Conservation (phyloP, 2,797 vertebrate species). For the Bovichtus variegatus region DNA sequence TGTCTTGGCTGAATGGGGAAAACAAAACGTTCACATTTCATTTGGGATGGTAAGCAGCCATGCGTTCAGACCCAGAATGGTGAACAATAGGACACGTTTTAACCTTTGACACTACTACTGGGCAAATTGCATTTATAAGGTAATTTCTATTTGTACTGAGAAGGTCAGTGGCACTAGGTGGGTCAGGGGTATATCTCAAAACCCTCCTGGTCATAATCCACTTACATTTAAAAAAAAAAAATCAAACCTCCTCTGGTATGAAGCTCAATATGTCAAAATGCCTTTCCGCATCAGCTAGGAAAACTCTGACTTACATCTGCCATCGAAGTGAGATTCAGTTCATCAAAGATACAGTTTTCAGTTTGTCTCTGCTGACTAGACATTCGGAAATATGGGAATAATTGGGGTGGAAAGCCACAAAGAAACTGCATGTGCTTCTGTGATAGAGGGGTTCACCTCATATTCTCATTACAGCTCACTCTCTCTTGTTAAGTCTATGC, state of each 20-base stretch:
- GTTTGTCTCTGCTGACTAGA: slow-evolving; percentile 23
- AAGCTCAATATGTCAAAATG: slow-evolving; percentile 19
- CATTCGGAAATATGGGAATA: slow-evolving; percentile 43
- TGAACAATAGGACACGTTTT: slow-evolving; percentile 24
- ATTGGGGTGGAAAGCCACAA: slow-evolving; percentile 40
- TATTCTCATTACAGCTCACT: slow-evolving; percentile 35
- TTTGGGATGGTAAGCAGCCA: slow-evolving; percentile 26
- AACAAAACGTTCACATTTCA: slow-evolving; percentile 42
- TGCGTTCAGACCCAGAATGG: slow-evolving; percentile 4
- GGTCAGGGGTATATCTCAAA: slow-evolving; percentile 15
- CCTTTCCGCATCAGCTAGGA: slow-evolving; percentile 3
- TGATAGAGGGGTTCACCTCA: slow-evolving; percentile 28
- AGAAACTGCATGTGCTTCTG: slow-evolving; percentile 30
- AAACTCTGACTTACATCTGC: neutral
- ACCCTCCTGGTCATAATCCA: slow-evolving; percentile 17
- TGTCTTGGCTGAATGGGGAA: slow-evolving; percentile 21
- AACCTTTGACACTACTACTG: slow-evolving; percentile 20
- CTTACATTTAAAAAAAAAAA: slow-evolving; percentile 48
- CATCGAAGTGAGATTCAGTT: neutral
- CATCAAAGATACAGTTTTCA: slow-evolving; percentile 21
- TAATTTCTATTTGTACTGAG: slow-evolving; percentile 24
- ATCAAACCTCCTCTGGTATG: neutral
- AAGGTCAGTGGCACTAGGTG: neutral
- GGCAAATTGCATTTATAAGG: slow-evolving; percentile 38
- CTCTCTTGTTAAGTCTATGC: slow-evolving; percentile 36